Evolutionary conservation across 2,888 invertebrate species (phyloP).

Genomic region (Exephanes ischioxanthus): DNA sequence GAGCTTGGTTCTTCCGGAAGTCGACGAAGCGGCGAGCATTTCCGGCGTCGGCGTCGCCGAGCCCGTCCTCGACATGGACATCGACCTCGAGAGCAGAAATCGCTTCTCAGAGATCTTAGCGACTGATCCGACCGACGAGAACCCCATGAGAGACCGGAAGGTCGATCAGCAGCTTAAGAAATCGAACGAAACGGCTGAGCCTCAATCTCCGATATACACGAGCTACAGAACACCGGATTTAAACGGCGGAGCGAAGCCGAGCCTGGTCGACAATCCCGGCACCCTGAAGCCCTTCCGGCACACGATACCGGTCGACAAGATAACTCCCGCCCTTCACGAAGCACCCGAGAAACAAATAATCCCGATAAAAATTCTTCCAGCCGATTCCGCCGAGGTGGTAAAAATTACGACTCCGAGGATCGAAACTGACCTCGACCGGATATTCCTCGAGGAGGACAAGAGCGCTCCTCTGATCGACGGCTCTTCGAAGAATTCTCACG

Average conservation of each 20-base stretch:
- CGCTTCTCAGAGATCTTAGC: conserved; percentile 76
- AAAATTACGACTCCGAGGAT: conserved; percentile 66
- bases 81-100: conserved; percentile 79
- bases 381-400: not conserved
- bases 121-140: conserved; percentile 59
- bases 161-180: conserved; percentile 61
- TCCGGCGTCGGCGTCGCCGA: conserved; percentile 83
- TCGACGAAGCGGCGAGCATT: conserved; percentile 60
- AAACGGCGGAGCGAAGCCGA: conserved; percentile 78
- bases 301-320: conserved; percentile 83
- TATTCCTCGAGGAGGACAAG: conserved; percentile 60
- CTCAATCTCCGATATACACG: conserved; percentile 78
- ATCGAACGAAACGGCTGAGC: conserved; percentile 41
- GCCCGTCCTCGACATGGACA: conserved; percentile 81
- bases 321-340: conserved; percentile 73
- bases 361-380: not conserved
- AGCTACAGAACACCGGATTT: conserved; percentile 82
- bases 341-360: conserved; percentile 15
- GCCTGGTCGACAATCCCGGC: conserved; percentile 79
- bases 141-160: conserved; percentile 71
- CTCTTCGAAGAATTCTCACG: conserved; percentile 66
- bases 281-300: conserved; percentile 82
- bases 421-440: conserved; percentile 60
- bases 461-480: conserved; percentile 51
- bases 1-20: conserved; percentile 32